These are phyloP conservation scores for Aricia agestis DNA, from an alignment of 1,140 invertebrate genomes.

Conservation along the genomic window DNA sequence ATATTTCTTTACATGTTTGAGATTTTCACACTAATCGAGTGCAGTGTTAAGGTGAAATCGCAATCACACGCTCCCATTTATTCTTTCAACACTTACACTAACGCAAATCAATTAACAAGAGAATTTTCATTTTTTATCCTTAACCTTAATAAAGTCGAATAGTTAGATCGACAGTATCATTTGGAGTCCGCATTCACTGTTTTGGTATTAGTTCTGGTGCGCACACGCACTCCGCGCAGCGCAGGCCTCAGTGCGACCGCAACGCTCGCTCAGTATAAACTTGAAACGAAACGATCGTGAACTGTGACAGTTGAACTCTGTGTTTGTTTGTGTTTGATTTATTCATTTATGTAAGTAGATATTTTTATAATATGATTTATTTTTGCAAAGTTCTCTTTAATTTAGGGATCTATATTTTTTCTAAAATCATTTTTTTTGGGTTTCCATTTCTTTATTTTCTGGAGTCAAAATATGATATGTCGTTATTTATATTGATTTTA, in stretches of 20 bases:
- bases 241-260: conserved; percentile 61
- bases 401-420: too few species aligned
- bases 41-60: conserved; percentile 10
- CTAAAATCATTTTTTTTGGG: too few species aligned
- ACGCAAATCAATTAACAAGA: conserved; percentile 48
- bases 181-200: conserved; percentile 44
- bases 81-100: conserved; percentile 34
- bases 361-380: neutral
- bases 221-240: conserved; percentile 58
- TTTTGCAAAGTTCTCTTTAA: neutral
- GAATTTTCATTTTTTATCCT: conserved; percentile 59
- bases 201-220: conserved; percentile 54
- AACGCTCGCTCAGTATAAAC: conserved; percentile 65
- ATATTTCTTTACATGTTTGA: neutral
- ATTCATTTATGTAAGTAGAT: conserved; percentile 42
- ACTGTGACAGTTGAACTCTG: conserved; percentile 47
- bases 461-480: too few species aligned
- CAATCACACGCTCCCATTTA: conserved; percentile 51
- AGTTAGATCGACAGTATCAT: conserved; percentile 54
- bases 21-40: neutral
- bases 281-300: conserved; percentile 55
- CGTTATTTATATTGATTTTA: too few species aligned
- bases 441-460: too few species aligned
- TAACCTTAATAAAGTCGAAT: conserved; percentile 60
- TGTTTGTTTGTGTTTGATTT: conserved; percentile 53